Conservation (phyloP, 2,113 vertebrate species). For the Athene cunicularia region DNA sequence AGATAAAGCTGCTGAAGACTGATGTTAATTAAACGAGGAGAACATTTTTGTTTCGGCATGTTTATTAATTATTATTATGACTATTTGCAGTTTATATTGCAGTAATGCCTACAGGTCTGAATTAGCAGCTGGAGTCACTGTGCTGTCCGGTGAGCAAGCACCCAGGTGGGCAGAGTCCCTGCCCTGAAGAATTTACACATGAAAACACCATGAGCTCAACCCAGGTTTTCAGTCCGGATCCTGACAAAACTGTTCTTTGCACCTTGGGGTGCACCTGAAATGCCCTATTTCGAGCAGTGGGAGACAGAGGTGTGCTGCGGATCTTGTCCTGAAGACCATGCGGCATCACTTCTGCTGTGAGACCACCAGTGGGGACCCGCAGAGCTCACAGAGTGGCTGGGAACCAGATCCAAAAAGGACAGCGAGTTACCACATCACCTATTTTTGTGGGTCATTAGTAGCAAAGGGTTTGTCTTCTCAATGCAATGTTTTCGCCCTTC, state of each 20-base stretch:
- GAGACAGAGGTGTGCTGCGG: neutral
- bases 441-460: neutral
- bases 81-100: neutral
- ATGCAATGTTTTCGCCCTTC: neutral
- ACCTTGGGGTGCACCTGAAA: neutral
- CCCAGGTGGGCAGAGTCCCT: neutral
- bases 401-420: neutral
- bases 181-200: neutral
- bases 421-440: neutral
- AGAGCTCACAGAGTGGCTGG: neutral
- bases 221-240: neutral
- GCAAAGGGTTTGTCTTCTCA: neutral
- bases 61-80: slow-evolving; percentile 58
- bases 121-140: neutral
- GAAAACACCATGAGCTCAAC: neutral
- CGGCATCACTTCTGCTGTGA: neutral
- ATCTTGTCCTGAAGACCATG: fast-evolving
- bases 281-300: neutral
- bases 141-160: neutral
- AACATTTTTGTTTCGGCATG: slow-evolving; percentile 17
- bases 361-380: neutral
- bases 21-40: neutral
- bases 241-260: neutral
- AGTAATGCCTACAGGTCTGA: slow-evolving; percentile 23
- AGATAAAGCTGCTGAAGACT: slow-evolving; percentile 32